Evolutionary conservation across 2,113 vertebrate genomes (phyloP).

Genomic region (Bombycilla garrulus): DNA sequence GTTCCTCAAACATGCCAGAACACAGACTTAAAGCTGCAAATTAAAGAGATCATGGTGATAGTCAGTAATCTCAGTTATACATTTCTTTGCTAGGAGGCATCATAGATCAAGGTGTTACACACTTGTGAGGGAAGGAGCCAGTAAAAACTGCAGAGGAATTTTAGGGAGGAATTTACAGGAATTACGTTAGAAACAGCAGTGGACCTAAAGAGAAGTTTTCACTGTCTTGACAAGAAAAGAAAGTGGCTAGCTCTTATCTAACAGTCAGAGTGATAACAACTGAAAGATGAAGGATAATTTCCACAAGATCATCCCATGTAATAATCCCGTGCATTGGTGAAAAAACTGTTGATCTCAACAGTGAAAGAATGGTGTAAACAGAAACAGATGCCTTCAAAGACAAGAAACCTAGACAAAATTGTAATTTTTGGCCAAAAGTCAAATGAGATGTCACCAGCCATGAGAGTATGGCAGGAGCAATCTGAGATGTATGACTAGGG

Average conservation of each 20-base stretch:
- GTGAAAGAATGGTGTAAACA: background rate
- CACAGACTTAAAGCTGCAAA: conserved; percentile 20
- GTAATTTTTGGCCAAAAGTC: background rate
- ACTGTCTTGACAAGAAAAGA: background rate
- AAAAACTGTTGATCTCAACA: background rate
- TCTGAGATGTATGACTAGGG: background rate
- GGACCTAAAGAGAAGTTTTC: background rate
- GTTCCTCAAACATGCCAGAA: conserved; percentile 32
- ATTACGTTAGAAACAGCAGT: background rate
- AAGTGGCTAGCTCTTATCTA: background rate
- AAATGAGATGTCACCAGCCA: background rate
- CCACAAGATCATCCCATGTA: background rate
- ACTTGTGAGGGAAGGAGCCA: background rate
- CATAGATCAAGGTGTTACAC: background rate
- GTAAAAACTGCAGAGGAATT: background rate
- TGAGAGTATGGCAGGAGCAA: background rate
- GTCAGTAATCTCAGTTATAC: background rate
- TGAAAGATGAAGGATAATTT: background rate
- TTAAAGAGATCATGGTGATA: background rate
- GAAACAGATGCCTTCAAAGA: background rate
- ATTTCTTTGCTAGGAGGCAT: conserved; percentile 27
- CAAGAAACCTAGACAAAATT: background rate
- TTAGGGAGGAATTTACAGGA: background rate
- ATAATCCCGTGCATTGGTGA: background rate
- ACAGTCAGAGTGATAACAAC: background rate